Evolutionary conservation across 2,888 invertebrate genomes (phyloP), one percentile per base, ranked within the genome.

Genomic region (Carterocephalus palaemon): DNA sequence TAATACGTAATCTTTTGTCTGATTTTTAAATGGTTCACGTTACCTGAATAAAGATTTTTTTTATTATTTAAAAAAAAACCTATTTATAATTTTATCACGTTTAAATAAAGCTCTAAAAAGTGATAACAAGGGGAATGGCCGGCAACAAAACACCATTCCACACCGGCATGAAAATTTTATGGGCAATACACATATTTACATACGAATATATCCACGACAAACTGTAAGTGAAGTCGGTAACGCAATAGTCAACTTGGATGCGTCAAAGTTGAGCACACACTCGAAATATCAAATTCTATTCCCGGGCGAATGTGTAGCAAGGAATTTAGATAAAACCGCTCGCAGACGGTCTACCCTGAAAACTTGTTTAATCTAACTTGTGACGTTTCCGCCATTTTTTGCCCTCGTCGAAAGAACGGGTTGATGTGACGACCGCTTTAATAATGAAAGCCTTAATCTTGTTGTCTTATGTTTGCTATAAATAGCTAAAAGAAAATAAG

Each of bases 281-380:
- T 22, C 1, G 24, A 24, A 23, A 20, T 32, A 40, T 47, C 38
- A 48, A 43, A 50, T 47, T 43, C 48, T 51, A 68, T 60, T 64
- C 57, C 47, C 47, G 54, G 67, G 63, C 59, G 54, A 57, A 53
- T 60, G 58, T 46, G 49, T 38, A 50, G 48, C 41, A 52, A 47
- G 47, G 49, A 56, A 51, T 57, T 53, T 48, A 47, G 53, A 49
- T 53, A 50, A 52, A 48, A 54, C 55, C 57, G 53, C 56, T 60
- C 61, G 56, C 59, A 54, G 59, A 60, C 54, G 52, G 48, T 46
- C 55, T 51, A 49, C 49, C 46, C 48, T 54, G 58, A 57, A 63
- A 75, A 75, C 68, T 75, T 70, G 63, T 75, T 70, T 72, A 75
- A 75, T 77, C 67, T 73, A 76, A 77, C 71, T 76, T 76, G 70